phyloP scores from a whole-genome alignment of 2,888 invertebrate genomes.

The Ischnus inquisitorius region DNA sequence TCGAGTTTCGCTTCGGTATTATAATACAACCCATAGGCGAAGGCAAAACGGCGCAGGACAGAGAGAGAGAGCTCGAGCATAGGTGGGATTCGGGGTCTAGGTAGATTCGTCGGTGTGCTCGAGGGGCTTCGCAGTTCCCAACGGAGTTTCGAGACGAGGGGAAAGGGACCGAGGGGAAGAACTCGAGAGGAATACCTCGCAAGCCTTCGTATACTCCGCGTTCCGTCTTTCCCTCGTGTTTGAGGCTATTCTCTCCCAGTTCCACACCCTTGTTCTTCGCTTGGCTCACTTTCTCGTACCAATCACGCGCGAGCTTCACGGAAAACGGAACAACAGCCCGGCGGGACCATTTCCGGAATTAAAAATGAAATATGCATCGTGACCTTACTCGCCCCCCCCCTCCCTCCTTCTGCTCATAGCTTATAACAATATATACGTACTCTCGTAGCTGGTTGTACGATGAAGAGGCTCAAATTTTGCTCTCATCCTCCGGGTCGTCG shows the following conservation, averaged over 20 bases:
- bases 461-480: conserved; percentile 21
- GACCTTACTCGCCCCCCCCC: conserved; percentile 45
- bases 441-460: neutral
- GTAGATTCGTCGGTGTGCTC: conserved; percentile 33
- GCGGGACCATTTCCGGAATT: conserved; percentile 77
- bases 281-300: conserved; percentile 57
- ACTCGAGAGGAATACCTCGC: conserved; percentile 14
- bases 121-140: conserved; percentile 32
- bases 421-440: conserved; percentile 45
- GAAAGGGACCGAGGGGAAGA: conserved; percentile 10
- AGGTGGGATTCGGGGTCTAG: conserved; percentile 23
- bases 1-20: conserved; percentile 33
- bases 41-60: conserved; percentile 32
- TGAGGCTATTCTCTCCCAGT: neutral
- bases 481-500: neutral
- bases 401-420: neutral
- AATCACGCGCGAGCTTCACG: conserved; percentile 66
- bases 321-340: conserved; percentile 74
- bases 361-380: conserved; percentile 79
- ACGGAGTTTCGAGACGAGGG: neutral
- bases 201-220: conserved; percentile 13
- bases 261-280: conserved; percentile 22
- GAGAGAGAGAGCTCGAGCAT: conserved; percentile 16
- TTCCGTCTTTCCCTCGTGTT: conserved; percentile 32
- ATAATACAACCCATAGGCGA: conserved; percentile 27